Base-by-base conservation (phyloP, 2,113 vertebrate species). In the Scytalopus superciliaris region DNA sequence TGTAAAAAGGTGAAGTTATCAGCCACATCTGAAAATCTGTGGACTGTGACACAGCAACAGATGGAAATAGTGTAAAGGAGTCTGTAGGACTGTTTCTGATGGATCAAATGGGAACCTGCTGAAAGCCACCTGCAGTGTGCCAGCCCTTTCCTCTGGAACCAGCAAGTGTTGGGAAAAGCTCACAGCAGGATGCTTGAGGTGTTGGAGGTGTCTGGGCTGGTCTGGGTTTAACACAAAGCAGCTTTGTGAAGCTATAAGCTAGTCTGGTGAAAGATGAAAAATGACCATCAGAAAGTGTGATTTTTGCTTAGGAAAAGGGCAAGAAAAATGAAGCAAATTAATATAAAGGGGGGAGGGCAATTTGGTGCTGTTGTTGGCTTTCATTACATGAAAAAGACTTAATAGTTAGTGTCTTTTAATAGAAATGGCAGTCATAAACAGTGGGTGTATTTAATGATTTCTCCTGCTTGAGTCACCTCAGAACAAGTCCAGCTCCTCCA, bases 111-210 rank as follows among this genome's bases (percentile, higher is more conserved):
- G 50, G 28, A 68, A 47, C 0, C 0, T 16, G 23, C 59, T 23
- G 31, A 52, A 56, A 67, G 37, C 30, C 0, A 1, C 45, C 9
- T 31, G 47, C 19, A 16, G 3, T 2, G 2, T 6, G 47, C 44
- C 59, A 76, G 27, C 9, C 18, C 15, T 66, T 60, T 56, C 37
- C 33, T 50, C 37, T 67, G 33, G 44, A 40, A 56, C 16, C 57
- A 86, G 28, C 28, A n/a, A 35, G 35, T 14, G 18, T 21, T 25
- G 52, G 24, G 21, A 27, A 67, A 68, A 89, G 33, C 23, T 21
- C 50, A 37, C 39, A 74, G 39, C 27, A 52, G 24, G 31, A 28
- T 31, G 17, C 42, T 63, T 1, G 1, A 52, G 27, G 31, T 44
- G 42, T 23, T 63, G 22, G 25, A 77, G 9, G 42, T n/a, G 14